Evolutionary conservation across 2,888 invertebrate species (phyloP), one percentile per base, ranked within the genome.

Genomic region (Conchocele bisecta): DNA sequence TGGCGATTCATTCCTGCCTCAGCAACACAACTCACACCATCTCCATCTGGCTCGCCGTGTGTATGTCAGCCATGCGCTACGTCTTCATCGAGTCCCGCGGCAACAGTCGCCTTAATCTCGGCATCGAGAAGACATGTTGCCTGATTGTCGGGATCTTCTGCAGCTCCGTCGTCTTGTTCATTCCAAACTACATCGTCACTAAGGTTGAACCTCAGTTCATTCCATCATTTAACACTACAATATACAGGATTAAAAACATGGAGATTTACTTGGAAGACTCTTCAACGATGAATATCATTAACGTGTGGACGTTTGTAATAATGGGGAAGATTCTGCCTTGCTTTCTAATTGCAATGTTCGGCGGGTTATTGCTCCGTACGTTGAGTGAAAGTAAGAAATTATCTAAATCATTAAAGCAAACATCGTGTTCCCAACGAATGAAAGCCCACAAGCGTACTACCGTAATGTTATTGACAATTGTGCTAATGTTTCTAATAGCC

Each of bases 251-350:
- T 7, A 65, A 79, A 26, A 65, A 63, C 13, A 29, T 75, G n/a
- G 48, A 66, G 13, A 73, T 73, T 35, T 67, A 74, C 46, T 33
- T 68, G 24, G 57, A 65, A n/a, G 60, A 65, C 24, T 58, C 75
- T 1, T 66, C 64, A 11, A 63, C 67, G 1, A 50, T 81, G 48
- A 73, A 71, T 35, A 53, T 53, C 0, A 60, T 77, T 71, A 97
- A 96, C 87, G 96, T 97, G 91, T 96, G 97, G 95, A 94, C 97
- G 84, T 98, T 97, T 91, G 95, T 97, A 90, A 95, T 98, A 9
- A 94, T 97, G 67, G 95, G 98, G 76, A 98, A 98, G 92, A 92
- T 98, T 61, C 94, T 97, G 77, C 98, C 98, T 3, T 96, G 98
- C 90, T 93, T 96, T 66, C 95, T 95, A 0, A 93, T 98, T 50